Evolutionary conservation across 2,797 vertebrate species (phyloP).

Genomic region (Hemitrygon akajei): DNA sequence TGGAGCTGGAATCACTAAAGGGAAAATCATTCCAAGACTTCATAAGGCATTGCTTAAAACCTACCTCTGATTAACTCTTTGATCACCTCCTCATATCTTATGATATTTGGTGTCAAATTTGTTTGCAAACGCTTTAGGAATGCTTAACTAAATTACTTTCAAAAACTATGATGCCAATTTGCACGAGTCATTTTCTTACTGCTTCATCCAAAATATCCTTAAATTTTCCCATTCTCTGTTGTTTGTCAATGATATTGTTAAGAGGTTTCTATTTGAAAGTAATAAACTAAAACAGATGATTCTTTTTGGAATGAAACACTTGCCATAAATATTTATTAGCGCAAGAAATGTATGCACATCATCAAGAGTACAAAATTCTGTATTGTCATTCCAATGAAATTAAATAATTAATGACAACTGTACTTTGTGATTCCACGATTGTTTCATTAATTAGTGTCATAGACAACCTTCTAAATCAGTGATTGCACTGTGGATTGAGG

Average conservation of each 20-base stretch:
- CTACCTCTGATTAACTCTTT: too few species aligned
- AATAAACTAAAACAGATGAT: not conserved
- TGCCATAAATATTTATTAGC: not conserved
- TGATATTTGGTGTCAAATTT: not conserved
- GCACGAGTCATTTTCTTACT: not conserved
- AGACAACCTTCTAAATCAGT: not conserved
- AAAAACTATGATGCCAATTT: not conserved
- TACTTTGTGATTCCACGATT: not conserved
- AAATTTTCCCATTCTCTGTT: not conserved
- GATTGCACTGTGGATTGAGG: not conserved
- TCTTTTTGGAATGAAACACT: not conserved
- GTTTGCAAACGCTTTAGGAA: not conserved
- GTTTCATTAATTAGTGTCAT: not conserved
- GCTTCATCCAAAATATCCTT: not conserved
- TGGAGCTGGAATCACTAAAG: too few species aligned
- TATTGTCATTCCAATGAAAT: not conserved
- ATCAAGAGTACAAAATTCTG: not conserved
- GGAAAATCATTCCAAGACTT: too few species aligned
- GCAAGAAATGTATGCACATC: not conserved
- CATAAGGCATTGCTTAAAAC: too few species aligned
- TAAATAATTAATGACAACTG: not conserved
- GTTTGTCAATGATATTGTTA: not conserved
- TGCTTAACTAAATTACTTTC: not conserved
- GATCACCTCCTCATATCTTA: too few species aligned
- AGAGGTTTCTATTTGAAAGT: not conserved